Base-by-base conservation (phyloP, 53 echinoderm and acorn worm genomes). In the Paracentrotus lividus region DNA sequence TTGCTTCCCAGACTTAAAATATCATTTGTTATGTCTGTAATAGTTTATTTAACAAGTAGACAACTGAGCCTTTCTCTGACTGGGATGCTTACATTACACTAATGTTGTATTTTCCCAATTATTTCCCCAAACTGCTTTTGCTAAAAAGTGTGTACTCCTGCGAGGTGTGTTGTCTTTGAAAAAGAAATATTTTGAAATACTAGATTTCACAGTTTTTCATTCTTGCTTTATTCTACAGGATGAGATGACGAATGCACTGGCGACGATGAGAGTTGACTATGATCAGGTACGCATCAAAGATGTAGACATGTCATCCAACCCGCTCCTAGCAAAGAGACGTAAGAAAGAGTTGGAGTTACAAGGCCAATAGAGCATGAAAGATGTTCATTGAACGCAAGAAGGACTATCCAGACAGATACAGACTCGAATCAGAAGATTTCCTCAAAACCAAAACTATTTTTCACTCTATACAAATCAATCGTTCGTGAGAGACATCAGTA, bases 211-310 rank as follows among this genome's bases (percentile, higher is more conserved):
- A 69, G 4, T 38, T 68, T 68, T 9, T 69, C 15, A 18, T 21
- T 40, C 0, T 69, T 15, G 10, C 26, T 40, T 72, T 18, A 16
- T 36, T 38, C 7, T 38, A 15, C 56, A 99, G 99, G 99, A 99
- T 94, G 99, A 99, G 92, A 95, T 99, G 99, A 97, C 97, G 4
- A 99, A 97, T 61, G 99, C 99, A 2, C 94, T 99, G 23, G 97
- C 99, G 5, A 99, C 96, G 60, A 99, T 99, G 97, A 92, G 99
- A 76, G 99, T 99, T 6, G 96, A 97, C 94, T 96, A 96, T 33
- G 99, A 99, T 92, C 95, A 95, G 84, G 91, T 97, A 72, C 93
- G 93, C 49, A 99, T 99, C 56, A 99, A 99, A 92, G 97, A 97
- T 0, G 96, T 99, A 18, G 93, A 90, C 47, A 64, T 93, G 34